These are phyloP conservation scores for Agonum fuliginosum DNA, from an alignment of 2,888 invertebrate species.

Conservation along the genomic window DNA sequence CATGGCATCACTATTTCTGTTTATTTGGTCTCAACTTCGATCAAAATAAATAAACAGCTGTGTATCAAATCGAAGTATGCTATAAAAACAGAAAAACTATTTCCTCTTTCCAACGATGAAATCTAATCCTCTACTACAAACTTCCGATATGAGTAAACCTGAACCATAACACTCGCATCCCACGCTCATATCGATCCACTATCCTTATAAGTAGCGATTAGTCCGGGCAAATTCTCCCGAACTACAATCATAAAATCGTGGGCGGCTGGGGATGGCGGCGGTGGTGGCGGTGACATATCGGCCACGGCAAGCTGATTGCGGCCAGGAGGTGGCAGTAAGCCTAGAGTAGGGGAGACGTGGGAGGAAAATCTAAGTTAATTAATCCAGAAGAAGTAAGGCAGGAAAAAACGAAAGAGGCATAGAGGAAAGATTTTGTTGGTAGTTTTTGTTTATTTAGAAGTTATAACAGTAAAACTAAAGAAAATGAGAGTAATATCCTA, in stretches of 20 bases:
- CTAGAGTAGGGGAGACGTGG: background rate
- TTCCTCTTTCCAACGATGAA: background rate
- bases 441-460: no score
- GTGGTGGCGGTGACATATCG: slow-evolving; percentile 15
- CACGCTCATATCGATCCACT: slow-evolving; percentile 6
- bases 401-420: no score
- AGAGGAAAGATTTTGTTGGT: no score
- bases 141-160: background rate
- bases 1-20: no score
- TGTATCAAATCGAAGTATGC: no score
- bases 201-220: slow-evolving; percentile 48
- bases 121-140: background rate
- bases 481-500: no score
- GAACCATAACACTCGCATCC: background rate
- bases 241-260: slow-evolving; percentile 56
- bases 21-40: no score
- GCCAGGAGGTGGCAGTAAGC: background rate
- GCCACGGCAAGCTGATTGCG: slow-evolving; percentile 37
- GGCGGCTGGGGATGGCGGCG: background rate
- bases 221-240: slow-evolving; percentile 33
- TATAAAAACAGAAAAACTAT: no score
- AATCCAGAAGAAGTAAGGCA: slow-evolving; percentile 36
- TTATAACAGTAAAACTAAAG: no score
- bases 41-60: no score
- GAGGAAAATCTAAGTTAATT: slow-evolving; percentile 47